Percentiles rank a stretch among this genome's conserved stretches.
Evolutionary conservation across 2,888 invertebrate genomes (phyloP).

Genomic region (Plebejus melissa): DNA sequence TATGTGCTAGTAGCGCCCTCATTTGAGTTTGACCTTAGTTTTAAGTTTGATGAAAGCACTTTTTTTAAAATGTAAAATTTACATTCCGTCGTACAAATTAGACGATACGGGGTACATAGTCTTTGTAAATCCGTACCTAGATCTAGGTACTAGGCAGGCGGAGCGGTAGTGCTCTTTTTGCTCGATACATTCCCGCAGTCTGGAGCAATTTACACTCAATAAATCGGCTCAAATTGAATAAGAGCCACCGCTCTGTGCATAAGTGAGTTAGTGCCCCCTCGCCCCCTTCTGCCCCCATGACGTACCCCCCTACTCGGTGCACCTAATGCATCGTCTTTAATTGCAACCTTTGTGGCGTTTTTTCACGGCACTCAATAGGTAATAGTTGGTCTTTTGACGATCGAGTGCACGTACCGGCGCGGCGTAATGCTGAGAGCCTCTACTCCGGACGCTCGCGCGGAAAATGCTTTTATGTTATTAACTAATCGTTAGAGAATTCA

Average conservation of each 20-base stretch:
- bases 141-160: neutral
- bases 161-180: conserved; percentile 22
- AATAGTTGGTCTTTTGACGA: conserved; percentile 9
- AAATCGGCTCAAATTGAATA: conserved; percentile 56
- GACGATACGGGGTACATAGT: neutral
- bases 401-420: neutral
- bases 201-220: conserved; percentile 54
- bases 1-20: too few relatives aligned
- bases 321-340: conserved; percentile 28
- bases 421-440: neutral
- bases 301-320: conserved; percentile 7
- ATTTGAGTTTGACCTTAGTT: too few relatives aligned
- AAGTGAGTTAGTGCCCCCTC: conserved; percentile 45
- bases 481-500: conserved; percentile 14
- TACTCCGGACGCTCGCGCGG: neutral
- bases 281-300: conserved; percentile 31
- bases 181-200: conserved; percentile 35
- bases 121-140: neutral
- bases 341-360: conserved; percentile 25
- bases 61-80: neutral
- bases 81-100: neutral
- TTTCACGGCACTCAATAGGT: conserved; percentile 19
- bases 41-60: too few relatives aligned
- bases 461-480: conserved; percentile 17
- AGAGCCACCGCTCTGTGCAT: conserved; percentile 45